Evolutionary conservation across 2,888 invertebrate species (phyloP).

Genomic region (Stictocephala bisonia): DNA sequence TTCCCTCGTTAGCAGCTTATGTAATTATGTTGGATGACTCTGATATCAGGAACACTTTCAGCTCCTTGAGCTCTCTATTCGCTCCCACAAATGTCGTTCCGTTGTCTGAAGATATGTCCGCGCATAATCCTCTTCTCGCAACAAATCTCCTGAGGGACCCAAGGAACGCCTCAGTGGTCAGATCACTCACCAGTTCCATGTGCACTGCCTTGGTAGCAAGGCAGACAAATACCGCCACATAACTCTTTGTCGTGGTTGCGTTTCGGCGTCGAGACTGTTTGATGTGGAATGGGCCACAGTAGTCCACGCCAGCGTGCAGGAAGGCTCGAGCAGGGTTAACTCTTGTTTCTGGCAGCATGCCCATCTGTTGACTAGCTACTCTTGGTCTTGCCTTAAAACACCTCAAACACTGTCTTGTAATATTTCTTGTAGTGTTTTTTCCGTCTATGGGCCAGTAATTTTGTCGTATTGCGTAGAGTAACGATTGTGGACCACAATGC

Average conservation of each 20-base stretch:
- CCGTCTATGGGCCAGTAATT: conserved; percentile 46
- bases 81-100: conserved; percentile 62
- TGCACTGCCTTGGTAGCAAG: conserved; percentile 60
- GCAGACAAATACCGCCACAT: conserved; percentile 60
- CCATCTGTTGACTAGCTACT: conserved; percentile 56
- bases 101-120: conserved; percentile 61
- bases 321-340: conserved; percentile 57
- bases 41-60: conserved; percentile 1
- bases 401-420: conserved; percentile 44
- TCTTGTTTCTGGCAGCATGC: conserved; percentile 57
- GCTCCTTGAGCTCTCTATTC: conserved; percentile 42
- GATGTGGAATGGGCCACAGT: conserved; percentile 55
- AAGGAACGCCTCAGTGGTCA: conserved; percentile 61
- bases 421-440: conserved; percentile 16
- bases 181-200: conserved; percentile 60
- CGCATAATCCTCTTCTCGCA: conserved; percentile 58
- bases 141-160: conserved; percentile 60
- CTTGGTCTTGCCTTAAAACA: conserved; percentile 53
- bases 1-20: conserved; percentile 56
- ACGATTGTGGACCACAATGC: conserved; percentile 32
- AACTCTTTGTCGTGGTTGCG: conserved; percentile 53
- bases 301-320: conserved; percentile 55
- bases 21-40: conserved; percentile 42
- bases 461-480: conserved; percentile 40
- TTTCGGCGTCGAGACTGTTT: conserved; percentile 52